A percentile compares a stretch with the other conserved stretches of the same genome.
phyloP scores from a whole-genome alignment of 2,888 invertebrate genomes.

The Diogma glabrata region DNA sequence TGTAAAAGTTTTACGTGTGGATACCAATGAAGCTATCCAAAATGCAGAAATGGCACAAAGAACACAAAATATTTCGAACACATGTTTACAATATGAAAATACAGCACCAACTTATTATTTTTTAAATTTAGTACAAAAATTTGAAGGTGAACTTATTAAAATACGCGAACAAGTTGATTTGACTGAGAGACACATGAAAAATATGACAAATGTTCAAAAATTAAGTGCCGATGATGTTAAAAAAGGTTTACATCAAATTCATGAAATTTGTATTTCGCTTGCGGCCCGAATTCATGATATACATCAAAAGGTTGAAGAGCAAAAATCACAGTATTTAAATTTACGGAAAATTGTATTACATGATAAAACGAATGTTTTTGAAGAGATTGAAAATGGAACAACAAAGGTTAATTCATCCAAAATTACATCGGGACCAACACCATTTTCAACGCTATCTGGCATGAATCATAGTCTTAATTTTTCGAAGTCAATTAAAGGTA shows the following conservation, averaged over 20 bases:
- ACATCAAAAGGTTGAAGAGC: slow-evolving; percentile 63
- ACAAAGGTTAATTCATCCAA: slow-evolving; percentile 32
- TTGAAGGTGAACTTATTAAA: slow-evolving; percentile 56
- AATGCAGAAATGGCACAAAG: slow-evolving; percentile 67
- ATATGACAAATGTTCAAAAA: slow-evolving; percentile 46
- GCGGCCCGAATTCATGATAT: slow-evolving; percentile 78
- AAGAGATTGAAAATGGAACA: slow-evolving; percentile 34
- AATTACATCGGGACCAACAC: slow-evolving; percentile 49
- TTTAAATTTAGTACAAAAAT: slow-evolving; percentile 51
- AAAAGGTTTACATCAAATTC: slow-evolving; percentile 65
- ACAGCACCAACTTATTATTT: slow-evolving; percentile 60
- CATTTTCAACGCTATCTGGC: slow-evolving; percentile 37
- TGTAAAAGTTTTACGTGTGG: slow-evolving; percentile 45
- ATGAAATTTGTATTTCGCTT: slow-evolving; percentile 74
- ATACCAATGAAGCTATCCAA: slow-evolving; percentile 60
- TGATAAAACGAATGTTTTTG: slow-evolving; percentile 68
- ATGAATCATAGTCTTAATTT: slow-evolving; percentile 11
- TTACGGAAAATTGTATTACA: slow-evolving; percentile 58
- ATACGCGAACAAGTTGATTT: slow-evolving; percentile 51
- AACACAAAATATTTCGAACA: slow-evolving; percentile 64
- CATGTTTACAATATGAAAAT: slow-evolving; percentile 65
- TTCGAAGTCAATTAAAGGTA: too few species aligned
- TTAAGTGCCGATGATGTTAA: slow-evolving; percentile 66
- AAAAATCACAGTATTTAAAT: slow-evolving; percentile 76
- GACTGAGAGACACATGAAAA: slow-evolving; percentile 58